phyloP scores from a whole-genome alignment of 2,888 invertebrate species.

The Ophraella communa region DNA sequence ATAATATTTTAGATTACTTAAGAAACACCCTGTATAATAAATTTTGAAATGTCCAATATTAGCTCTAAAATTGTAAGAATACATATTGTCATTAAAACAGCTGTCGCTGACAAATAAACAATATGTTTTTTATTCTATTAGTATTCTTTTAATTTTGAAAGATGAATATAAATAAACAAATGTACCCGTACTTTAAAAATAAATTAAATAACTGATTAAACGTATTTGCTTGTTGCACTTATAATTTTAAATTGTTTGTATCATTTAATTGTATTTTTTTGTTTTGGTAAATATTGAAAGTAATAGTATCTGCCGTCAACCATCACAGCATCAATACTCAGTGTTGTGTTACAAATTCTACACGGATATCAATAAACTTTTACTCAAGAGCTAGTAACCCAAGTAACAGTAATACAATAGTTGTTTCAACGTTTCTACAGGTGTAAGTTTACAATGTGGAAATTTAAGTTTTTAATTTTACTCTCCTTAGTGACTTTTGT shows the following conservation, averaged over 20 bases:
- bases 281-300: neutral
- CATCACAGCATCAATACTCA: neutral
- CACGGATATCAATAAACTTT: neutral
- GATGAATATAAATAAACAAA: no score
- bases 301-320: neutral
- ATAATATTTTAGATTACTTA: no score
- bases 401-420: neutral
- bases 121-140: no score
- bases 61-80: no score
- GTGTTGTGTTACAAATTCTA: neutral
- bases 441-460: neutral
- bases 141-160: no score
- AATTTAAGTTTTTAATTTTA: neutral
- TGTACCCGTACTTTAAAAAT: no score
- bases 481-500: neutral
- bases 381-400: neutral
- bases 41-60: no score
- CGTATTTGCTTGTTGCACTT: no score
- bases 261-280: conserved; percentile 46
- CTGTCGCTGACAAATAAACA: no score
- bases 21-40: no score
- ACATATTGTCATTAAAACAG: no score
- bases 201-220: no score
- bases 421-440: neutral
- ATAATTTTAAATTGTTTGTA: conserved; percentile 8